These are phyloP conservation scores for Melanotaenia duboulayi DNA, from an alignment of 2,113 vertebrate genomes.

Conservation along the genomic window DNA sequence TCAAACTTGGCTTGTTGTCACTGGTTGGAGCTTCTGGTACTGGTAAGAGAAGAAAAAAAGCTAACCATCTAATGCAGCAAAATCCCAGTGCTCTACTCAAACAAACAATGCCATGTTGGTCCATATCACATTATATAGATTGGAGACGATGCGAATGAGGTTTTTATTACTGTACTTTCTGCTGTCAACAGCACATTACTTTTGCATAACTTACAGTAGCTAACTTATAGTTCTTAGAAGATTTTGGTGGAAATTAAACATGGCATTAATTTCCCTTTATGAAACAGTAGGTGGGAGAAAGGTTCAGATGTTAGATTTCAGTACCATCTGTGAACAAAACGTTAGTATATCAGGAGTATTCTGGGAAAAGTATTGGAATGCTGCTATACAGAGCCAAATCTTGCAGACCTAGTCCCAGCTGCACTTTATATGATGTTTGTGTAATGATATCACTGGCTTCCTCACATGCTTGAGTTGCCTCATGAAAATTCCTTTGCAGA, in stretches of 20 bases:
- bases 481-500: conserved; percentile 36
- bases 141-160: too few species aligned
- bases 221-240: background rate
- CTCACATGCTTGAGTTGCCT: conserved; percentile 23
- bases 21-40: too few species aligned
- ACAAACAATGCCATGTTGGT: too few species aligned
- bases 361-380: background rate
- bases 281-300: background rate
- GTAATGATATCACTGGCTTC: conserved; percentile 17
- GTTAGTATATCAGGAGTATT: background rate
- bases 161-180: too few species aligned
- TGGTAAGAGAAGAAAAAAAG: too few species aligned
- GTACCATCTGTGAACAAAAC: background rate
- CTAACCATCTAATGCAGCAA: too few species aligned
- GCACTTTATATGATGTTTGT: conserved; percentile 30
- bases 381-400: conserved; percentile 11
- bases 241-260: conserved; percentile 11
- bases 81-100: too few species aligned
- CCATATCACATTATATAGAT: too few species aligned
- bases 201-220: background rate
- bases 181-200: too few species aligned
- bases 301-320: background rate
- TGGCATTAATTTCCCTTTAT: background rate
- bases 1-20: too few species aligned
- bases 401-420: conserved; percentile 6